phyloP scores from a whole-genome alignment of 2,888 invertebrate species.

The Drosophila fungiperda region DNA sequence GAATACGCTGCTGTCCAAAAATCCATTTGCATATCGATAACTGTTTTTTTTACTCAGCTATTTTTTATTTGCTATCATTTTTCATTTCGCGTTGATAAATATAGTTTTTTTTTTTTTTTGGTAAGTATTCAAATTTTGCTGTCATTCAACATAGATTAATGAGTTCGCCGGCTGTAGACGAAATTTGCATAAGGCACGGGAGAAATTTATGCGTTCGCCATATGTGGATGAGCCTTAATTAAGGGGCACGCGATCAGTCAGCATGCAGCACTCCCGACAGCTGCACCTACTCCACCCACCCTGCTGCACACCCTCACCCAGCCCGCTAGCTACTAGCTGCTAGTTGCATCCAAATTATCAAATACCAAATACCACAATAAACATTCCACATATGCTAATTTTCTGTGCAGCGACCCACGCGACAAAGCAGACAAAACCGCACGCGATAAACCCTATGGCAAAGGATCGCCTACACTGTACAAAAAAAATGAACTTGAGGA shows the following conservation, averaged over 20 bases:
- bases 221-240: slow-evolving; percentile 70
- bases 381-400: slow-evolving; percentile 64
- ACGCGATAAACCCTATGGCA: slow-evolving; percentile 62
- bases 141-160: slow-evolving; percentile 68
- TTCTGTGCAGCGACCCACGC: slow-evolving; percentile 60
- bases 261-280: slow-evolving; percentile 17
- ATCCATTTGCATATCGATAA: slow-evolving; percentile 41
- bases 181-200: slow-evolving; percentile 63
- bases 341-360: slow-evolving; percentile 19
- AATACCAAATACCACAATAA: slow-evolving; percentile 14
- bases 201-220: slow-evolving; percentile 41
- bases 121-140: slow-evolving; percentile 53
- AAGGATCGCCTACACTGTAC: slow-evolving; percentile 16
- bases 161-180: slow-evolving; percentile 25
- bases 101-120: slow-evolving; percentile 11
- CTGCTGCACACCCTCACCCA: not conserved
- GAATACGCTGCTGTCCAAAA: slow-evolving; percentile 44
- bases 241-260: slow-evolving; percentile 56
- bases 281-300: slow-evolving; percentile 12
- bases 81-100: slow-evolving; percentile 71
- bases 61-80: slow-evolving; percentile 51
- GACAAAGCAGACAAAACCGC: slow-evolving; percentile 57
- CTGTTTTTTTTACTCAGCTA: not conserved
- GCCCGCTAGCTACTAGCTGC: not conserved
- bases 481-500: not conserved